Percentiles rank a stretch among this genome's conserved stretches.
These are phyloP conservation scores for Ischnus inquisitorius DNA, from an alignment of 2,888 invertebrate genomes.

Conservation along the genomic window DNA sequence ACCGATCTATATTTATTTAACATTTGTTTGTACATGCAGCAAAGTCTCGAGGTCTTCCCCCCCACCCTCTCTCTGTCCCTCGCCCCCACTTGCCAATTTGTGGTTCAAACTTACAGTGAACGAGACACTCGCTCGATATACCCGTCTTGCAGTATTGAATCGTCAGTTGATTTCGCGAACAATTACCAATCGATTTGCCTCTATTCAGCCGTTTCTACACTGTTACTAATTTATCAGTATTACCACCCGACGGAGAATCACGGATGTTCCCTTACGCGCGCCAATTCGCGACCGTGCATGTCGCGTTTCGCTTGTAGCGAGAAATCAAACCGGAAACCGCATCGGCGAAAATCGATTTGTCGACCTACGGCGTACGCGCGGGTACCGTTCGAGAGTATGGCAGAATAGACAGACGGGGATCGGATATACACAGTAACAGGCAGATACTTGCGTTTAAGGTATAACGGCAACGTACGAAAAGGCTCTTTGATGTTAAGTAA, in stretches of 20 bases:
- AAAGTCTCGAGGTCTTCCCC: not conserved
- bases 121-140: not conserved
- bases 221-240: slow-evolving; percentile 1
- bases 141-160: not conserved
- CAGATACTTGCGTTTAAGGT: slow-evolving; percentile 10
- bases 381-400: not conserved
- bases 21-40: not conserved
- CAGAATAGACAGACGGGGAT: not conserved
- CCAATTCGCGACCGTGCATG: slow-evolving; percentile 14
- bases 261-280: not conserved
- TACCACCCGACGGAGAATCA: not conserved
- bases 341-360: slow-evolving; percentile 36
- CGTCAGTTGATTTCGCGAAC: not conserved
- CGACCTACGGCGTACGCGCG: not conserved
- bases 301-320: slow-evolving; percentile 16
- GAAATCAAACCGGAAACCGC: slow-evolving; percentile 26
- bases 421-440: slow-evolving; percentile 1
- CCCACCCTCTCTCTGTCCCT: too few species aligned
- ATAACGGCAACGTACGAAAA: not conserved
- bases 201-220: slow-evolving; percentile 16
- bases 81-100: not conserved
- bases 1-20: slow-evolving; percentile 7
- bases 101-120: slow-evolving; percentile 1
- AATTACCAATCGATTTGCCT: slow-evolving; percentile 43
- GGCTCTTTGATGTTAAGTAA: not conserved